These are phyloP conservation scores for Sinohyriopsis cumingii DNA, from an alignment of 2,888 invertebrate species.

Conservation along the genomic window DNA sequence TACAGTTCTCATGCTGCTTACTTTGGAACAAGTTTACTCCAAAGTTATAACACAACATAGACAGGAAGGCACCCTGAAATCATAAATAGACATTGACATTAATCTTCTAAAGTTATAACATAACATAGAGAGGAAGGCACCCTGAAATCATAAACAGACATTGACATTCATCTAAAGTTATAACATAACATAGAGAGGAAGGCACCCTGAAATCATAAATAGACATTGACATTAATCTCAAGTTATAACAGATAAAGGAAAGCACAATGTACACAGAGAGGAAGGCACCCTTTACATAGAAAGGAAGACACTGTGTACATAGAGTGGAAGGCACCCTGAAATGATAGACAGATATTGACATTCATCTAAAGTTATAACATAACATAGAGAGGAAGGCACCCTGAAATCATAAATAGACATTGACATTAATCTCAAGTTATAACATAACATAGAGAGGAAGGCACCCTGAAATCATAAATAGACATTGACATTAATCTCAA, in stretches of 20 bases:
- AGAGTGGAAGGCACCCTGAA: conserved; percentile 53
- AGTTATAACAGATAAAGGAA: conserved; percentile 29
- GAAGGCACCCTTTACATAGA: conserved; percentile 39
- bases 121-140: conserved; percentile 42
- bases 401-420: conserved; percentile 28
- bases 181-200: too few relatives aligned
- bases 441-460: conserved; percentile 63
- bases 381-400: conserved; percentile 59
- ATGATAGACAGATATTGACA: conserved; percentile 1
- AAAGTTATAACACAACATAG: conserved; percentile 67
- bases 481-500: conserved; percentile 34
- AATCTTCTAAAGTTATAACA: not conserved
- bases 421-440: conserved; percentile 61
- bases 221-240: too few relatives aligned
- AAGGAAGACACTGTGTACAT: too few relatives aligned
- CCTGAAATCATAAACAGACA: too few relatives aligned
- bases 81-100: conserved; percentile 1
- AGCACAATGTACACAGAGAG: conserved; percentile 35
- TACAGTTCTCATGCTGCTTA: conserved; percentile 42
- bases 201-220: too few relatives aligned
- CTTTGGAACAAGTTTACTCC: conserved; percentile 65
- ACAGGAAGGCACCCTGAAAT: conserved; percentile 50
- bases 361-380: conserved; percentile 68
- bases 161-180: not conserved
- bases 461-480: conserved; percentile 35